Percentiles rank a stretch among this genome's conserved stretches.
phyloP scores from a whole-genome alignment of 1,140 invertebrate genomes.

The Aradophagus sp. region DNA sequence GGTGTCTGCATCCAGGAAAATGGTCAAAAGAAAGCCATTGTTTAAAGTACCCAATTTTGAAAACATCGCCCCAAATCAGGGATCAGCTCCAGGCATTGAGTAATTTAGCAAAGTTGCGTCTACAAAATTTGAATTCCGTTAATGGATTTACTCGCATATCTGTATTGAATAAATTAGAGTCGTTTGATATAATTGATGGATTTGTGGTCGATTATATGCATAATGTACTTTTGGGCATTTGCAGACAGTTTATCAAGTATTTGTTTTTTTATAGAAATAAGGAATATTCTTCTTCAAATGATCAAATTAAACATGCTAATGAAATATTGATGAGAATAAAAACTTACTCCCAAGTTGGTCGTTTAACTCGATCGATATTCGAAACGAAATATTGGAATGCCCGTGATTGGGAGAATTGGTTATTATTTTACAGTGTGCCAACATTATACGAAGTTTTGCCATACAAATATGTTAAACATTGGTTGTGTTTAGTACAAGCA shows the following conservation, averaged over 20 bases:
- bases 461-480: conserved; percentile 2
- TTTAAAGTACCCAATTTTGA: background rate
- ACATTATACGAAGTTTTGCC: conserved; percentile 1
- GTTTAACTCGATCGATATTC: conserved; percentile 3
- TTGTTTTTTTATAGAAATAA: background rate
- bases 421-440: conserved; percentile 5
- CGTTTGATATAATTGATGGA: conserved; percentile 4
- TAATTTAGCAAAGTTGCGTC: background rate
- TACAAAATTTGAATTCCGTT: background rate
- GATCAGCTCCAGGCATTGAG: background rate
- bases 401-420: conserved; percentile 11
- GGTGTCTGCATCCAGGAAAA: conserved; percentile 5
- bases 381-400: conserved; percentile 7
- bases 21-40: background rate
- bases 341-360: conserved; percentile 6
- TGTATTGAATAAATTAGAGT: background rate
- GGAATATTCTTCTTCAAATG: background rate
- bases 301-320: background rate
- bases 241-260: conserved; percentile 9
- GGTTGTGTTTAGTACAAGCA: background rate
- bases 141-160: conserved; percentile 5
- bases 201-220: conserved; percentile 8
- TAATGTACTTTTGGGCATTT: background rate
- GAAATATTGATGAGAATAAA: background rate
- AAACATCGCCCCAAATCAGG: background rate